These are phyloP conservation scores for Muscidifurax raptorellus DNA, from an alignment of 1,140 invertebrate genomes.

Conservation along the genomic window DNA sequence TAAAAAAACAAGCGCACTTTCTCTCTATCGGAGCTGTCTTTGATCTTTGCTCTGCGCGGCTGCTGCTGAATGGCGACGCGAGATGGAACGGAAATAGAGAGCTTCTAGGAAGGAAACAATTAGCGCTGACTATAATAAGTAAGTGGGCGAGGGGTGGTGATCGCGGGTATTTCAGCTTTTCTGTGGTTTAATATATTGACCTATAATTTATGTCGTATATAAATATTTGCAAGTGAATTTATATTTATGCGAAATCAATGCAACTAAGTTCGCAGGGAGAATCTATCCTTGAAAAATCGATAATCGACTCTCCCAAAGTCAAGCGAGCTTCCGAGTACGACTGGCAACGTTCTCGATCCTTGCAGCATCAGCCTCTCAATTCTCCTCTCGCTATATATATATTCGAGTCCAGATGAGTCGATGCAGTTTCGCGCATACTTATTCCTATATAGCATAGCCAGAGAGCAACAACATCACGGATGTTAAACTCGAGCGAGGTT, in stretches of 20 bases:
- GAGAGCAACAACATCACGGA: not conserved
- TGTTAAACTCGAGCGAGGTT: constrained; percentile 20
- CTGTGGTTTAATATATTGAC: too few relatives aligned
- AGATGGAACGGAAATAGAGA: constrained; percentile 50
- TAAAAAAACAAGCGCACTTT: constrained; percentile 41
- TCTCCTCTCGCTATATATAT: not conserved
- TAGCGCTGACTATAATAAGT: constrained; percentile 1
- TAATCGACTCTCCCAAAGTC: too few relatives aligned
- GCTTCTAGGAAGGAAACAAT: constrained; percentile 39
- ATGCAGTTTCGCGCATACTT: too few relatives aligned
- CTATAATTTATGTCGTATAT: too few relatives aligned
- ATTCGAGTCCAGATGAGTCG: too few relatives aligned
- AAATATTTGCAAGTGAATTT: too few relatives aligned
- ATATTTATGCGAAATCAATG: too few relatives aligned
- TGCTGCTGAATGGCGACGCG: not conserved
- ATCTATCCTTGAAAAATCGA: too few relatives aligned
- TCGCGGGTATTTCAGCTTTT: not conserved
- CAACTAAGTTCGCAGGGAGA: too few relatives aligned
- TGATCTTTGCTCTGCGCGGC: constrained; percentile 56
- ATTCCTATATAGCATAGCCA: too few relatives aligned
- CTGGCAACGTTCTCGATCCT: not conserved
- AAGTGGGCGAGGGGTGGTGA: not conserved
- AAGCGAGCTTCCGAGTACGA: too few relatives aligned
- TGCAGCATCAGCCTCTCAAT: not conserved
- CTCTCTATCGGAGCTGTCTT: constrained; percentile 56